Percentiles rank a stretch among this genome's conserved stretches.
Evolutionary conservation across 2,888 invertebrate genomes (phyloP).

Genomic region (Timandra comae): DNA sequence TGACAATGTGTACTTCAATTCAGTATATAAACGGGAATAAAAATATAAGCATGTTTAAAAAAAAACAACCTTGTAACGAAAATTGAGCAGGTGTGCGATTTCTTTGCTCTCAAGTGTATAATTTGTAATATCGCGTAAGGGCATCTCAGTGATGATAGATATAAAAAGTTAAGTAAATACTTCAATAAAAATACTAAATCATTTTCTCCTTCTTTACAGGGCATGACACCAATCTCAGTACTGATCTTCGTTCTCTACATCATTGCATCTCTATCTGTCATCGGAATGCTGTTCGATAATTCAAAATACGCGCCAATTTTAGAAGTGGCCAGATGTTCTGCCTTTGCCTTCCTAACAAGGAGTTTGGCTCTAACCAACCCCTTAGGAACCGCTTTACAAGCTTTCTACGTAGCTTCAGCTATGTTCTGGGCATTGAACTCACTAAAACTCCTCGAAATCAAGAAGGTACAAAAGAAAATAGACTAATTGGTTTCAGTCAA

Average conservation of each 20-base stretch:
- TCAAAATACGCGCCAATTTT: constrained; percentile 77
- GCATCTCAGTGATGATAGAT: too few species aligned
- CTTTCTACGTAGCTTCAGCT: constrained; percentile 77
- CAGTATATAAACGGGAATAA: too few species aligned
- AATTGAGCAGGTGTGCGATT: too few species aligned
- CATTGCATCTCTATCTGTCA: constrained; percentile 80
- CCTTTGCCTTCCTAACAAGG: constrained; percentile 71
- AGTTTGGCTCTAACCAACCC: constrained; percentile 54
- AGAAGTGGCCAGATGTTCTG: constrained; percentile 81
- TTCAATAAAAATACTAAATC: too few species aligned
- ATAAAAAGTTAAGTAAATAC: too few species aligned
- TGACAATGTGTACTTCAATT: too few species aligned
- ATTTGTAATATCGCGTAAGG: too few species aligned
- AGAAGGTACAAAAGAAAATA: constrained; percentile 48
- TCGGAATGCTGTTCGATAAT: constrained; percentile 84
- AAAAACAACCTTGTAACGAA: too few species aligned
- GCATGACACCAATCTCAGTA: constrained; percentile 77
- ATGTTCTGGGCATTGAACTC: constrained; percentile 81
- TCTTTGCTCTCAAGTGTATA: too few species aligned
- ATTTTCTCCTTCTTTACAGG: constrained; percentile 69
- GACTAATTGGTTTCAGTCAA: constrained; percentile 19
- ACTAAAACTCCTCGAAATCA: constrained; percentile 74
- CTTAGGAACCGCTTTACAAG: constrained; percentile 62
- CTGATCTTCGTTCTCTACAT: constrained; percentile 79
- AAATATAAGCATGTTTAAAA: too few species aligned